A percentile compares a stretch with the other conserved stretches of the same genome.
Evolutionary conservation across 2,888 invertebrate species (phyloP).

Genomic region (Ormyrus pomaceus): DNA sequence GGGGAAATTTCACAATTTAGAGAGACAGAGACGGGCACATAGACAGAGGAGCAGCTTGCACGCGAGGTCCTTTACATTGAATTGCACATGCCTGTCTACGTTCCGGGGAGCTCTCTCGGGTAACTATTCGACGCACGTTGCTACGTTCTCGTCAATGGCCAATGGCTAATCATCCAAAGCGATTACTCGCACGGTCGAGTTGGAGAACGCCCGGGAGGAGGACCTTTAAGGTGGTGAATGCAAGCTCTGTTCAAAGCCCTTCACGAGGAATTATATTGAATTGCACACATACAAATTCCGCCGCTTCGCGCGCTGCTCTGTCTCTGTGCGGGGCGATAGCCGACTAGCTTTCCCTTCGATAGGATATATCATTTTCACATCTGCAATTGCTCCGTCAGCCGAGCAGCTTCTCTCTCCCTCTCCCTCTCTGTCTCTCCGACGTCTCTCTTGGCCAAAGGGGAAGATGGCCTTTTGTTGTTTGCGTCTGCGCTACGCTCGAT

Average conservation of each 20-base stretch:
- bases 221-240: slow-evolving; percentile 45
- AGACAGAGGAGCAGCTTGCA: background rate
- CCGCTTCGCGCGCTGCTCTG: background rate
- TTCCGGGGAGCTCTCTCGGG: slow-evolving; percentile 22
- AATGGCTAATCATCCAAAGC: slow-evolving; percentile 58
- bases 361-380: slow-evolving; percentile 42
- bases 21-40: slow-evolving; percentile 29
- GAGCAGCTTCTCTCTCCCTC: background rate
- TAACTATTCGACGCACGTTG: slow-evolving; percentile 55
- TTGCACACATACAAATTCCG: slow-evolving; percentile 38
- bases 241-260: slow-evolving; percentile 35
- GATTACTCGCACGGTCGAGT: slow-evolving; percentile 59
- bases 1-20: slow-evolving; percentile 39
- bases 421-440: slow-evolving; percentile 7
- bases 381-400: background rate
- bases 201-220: slow-evolving; percentile 18
- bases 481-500: background rate
- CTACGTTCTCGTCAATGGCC: slow-evolving; percentile 52
- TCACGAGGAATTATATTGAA: slow-evolving; percentile 47
- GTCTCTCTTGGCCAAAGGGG: background rate
- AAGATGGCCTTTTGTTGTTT: background rate
- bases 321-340: too few species aligned
- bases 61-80: slow-evolving; percentile 50
- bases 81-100: slow-evolving; percentile 52
- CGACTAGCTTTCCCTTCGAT: slow-evolving; percentile 6